Percentiles rank a stretch among this genome's conserved stretches.
Conservation (phyloP, 2,113 vertebrate genomes). For the Silurus glanis region DNA sequence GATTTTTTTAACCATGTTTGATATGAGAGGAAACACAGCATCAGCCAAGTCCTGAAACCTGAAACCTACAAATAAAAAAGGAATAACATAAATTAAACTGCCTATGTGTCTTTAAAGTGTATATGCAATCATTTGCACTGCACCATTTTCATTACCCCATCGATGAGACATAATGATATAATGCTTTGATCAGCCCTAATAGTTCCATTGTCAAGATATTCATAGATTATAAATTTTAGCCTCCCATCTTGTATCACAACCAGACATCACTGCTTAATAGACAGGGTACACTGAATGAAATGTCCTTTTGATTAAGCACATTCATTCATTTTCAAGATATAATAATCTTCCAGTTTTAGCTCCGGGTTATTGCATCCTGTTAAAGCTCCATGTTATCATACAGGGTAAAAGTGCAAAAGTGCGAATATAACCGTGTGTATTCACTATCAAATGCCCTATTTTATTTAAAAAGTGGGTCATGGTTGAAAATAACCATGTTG, state of each 20-base stretch:
- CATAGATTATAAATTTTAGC: not conserved
- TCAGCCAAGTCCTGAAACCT: not conserved
- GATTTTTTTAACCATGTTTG: not conserved
- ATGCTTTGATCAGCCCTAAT: not conserved
- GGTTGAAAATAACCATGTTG: slow-evolving; percentile 21
- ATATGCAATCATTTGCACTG: not conserved
- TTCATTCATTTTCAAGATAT: not conserved
- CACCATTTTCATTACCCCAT: not conserved
- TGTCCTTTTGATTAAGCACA: not conserved
- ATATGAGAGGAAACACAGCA: not conserved
- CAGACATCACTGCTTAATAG: not conserved
- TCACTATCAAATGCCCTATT: slow-evolving; percentile 1
- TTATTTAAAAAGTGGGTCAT: slow-evolving; percentile 42
- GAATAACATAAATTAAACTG: not conserved
- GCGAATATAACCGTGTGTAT: not conserved
- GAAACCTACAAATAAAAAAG: not conserved
- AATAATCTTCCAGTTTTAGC: not conserved
- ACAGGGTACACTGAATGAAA: not conserved
- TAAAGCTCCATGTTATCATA: slow-evolving; percentile 6
- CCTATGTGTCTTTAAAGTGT: not conserved
- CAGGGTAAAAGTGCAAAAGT: slow-evolving; percentile 5
- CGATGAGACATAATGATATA: not conserved
- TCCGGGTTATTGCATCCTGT: not conserved
- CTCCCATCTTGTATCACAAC: not conserved
- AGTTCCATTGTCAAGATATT: not conserved